Percentiles rank a stretch among this genome's conserved stretches.
phyloP scores from a whole-genome alignment of 2,888 invertebrate genomes.

The Eumacrocentrus americanus region DNA sequence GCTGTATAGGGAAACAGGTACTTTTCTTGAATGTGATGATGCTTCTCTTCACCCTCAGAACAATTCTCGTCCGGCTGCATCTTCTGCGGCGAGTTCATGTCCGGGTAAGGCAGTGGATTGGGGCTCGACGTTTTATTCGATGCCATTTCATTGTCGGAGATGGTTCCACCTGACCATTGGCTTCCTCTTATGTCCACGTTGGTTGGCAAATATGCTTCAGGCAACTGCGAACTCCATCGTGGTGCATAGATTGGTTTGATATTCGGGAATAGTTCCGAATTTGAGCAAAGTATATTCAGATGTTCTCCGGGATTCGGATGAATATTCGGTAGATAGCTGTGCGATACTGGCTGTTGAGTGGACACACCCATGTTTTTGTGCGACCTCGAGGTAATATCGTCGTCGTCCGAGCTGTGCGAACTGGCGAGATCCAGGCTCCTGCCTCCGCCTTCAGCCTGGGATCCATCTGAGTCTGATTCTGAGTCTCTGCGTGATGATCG shows the following conservation, averaged over 20 bases:
- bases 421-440: conserved; percentile 90
- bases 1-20: conserved; percentile 86
- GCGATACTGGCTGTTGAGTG: conserved; percentile 53
- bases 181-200: conserved; percentile 59
- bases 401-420: conserved; percentile 94
- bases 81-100: conserved; percentile 65
- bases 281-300: conserved; percentile 62
- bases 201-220: conserved; percentile 68
- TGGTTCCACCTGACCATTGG: conserved; percentile 81
- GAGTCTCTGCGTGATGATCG: conserved; percentile 68
- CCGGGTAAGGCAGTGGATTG: conserved; percentile 78
- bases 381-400: conserved; percentile 62
- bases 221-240: conserved; percentile 73
- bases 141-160: conserved; percentile 76
- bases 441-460: conserved; percentile 69
- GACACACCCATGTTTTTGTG: conserved; percentile 57
- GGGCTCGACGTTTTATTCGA: conserved; percentile 70
- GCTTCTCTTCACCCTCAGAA: conserved; percentile 59
- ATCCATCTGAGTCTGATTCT: conserved; percentile 82
- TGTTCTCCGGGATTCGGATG: conserved; percentile 54
- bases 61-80: conserved; percentile 54
- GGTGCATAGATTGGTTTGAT: conserved; percentile 71
- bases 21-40: conserved; percentile 75
- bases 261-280: conserved; percentile 73
- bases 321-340: conserved; percentile 69